Evolutionary conservation across 1,140 invertebrate genomes (phyloP), one percentile per base, ranked within the genome.

Genomic region (Wiebesia pumilae): DNA sequence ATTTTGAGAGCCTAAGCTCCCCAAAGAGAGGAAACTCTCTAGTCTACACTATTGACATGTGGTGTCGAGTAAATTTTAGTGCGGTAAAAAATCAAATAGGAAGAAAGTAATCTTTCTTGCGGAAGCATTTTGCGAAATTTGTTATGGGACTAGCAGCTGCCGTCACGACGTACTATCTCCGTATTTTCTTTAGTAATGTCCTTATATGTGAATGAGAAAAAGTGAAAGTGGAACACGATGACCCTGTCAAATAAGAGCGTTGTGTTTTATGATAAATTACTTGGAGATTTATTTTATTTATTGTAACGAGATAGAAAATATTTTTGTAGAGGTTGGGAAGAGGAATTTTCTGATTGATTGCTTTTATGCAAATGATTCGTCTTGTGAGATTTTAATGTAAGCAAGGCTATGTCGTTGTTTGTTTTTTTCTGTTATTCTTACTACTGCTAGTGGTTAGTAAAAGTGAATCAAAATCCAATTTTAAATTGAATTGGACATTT

Each of bases 301-400:
- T 85, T 85, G 67, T 83, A 43, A 83, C 67, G 51, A 82, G 65
- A n/a, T 38, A 7, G 24, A 21, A 51, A 33, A 67, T 67, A 67
- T 67, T 67, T 67, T n/a, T 67, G 6, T 3, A n/a, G 30, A 54
- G 27, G 3, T 19, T 21, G 47, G 40, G 51, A 6, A 27, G n/a
- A 38, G 47, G n/a, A 85, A 85, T 86, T 86, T 86, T 81, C 78
- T 80, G 71, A 82, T 80, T 86, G 80, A 86, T 86, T 86, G 85
- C 82, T 86, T 86, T 86, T 86, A 86, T 86, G 85, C 85, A 86
- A 86, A 86, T 86, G 27, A 54, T 2, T 38, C 83, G 83, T 67
- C 62, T 9, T 47, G 77, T 16, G 69, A 71, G 43, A 83, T 19
- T 75, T 83, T 83, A 83, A 77, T 83, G 82, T 77, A 83, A 71